Evolutionary conservation across 2,888 invertebrate species (phyloP), one percentile per base, ranked within the genome.

Genomic region (Napeogenes sylphis): DNA sequence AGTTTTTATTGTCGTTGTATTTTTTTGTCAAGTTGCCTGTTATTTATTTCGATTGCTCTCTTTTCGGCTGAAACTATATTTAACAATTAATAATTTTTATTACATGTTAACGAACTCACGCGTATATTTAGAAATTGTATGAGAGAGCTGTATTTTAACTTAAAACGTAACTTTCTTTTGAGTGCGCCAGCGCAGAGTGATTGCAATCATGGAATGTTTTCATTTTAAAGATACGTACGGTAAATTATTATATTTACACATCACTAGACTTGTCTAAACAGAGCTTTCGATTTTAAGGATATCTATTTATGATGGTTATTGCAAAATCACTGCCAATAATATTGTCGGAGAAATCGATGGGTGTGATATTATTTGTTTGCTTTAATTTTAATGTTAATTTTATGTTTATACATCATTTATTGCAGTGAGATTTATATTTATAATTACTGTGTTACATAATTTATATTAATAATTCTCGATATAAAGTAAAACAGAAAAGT

Each of bases 141-240:
- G 68, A 61, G 69, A 69, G 69, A 69, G 69, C 61, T 62, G 67
- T 65, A 61, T 66, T 68, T 67, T 59, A 64, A 67, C 59, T 64
- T 58, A 62, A 63, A 61, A 55, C 57, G 55, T 58, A 67, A 62
- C 69, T 69, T 69, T 69, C 69, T 65, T 69, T 66, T 51, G 61
- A 63, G 42, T 42, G 64, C 64, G 56, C 62, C 65, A 55, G 58
- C 61, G 61, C 58, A 64, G 62, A 69, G 65, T 59, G 55, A 64
- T 68, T 56, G 47, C 65, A 61, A 65, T 67, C 68, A 62, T 62
- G 65, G 64, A 62, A 58, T 59, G 65, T 66, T 65, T 69, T 58
- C 66, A 59, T 68, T 64, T 66, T 45, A 59, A 63, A 65, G 4
- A 65, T 58, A 64, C 53, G 21, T 21, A 35, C 59, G 56, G 12